A percentile compares a stretch with the other conserved stretches of the same genome.
Conservation (phyloP, 2,113 vertebrate genomes). For the Colossoma macropomum region DNA sequence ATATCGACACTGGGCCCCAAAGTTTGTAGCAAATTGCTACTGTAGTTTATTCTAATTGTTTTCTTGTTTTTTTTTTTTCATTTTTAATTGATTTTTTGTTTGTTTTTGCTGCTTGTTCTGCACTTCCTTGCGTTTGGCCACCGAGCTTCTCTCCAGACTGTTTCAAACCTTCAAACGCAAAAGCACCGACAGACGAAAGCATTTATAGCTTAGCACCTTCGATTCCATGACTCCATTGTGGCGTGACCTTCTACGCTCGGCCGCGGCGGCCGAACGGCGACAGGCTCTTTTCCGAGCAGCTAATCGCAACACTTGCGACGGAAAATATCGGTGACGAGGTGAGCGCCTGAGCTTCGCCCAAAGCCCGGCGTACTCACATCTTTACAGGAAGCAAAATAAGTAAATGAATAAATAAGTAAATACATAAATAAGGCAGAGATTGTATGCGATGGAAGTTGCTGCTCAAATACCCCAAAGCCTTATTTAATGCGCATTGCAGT, state of each 20-base stretch:
- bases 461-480: conserved; percentile 83
- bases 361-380: background rate
- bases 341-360: no score
- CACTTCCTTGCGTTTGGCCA: conserved; percentile 47
- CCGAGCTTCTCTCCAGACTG: no score
- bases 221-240: background rate
- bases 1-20: conserved; percentile 56
- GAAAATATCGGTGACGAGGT: background rate
- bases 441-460: conserved; percentile 80
- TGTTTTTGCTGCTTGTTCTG: conserved; percentile 20
- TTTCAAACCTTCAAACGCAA: background rate
- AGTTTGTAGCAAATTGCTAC: conserved; percentile 79
- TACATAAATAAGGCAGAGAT: conserved; percentile 67
- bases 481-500: conserved; percentile 71
- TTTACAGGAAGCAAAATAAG: conserved; percentile 47
- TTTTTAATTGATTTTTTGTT: conserved; percentile 63
- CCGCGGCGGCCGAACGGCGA: no score
- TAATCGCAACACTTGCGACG: background rate
- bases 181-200: background rate
- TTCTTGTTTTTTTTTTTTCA: conserved; percentile 65
- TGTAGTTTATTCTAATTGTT: conserved; percentile 33
- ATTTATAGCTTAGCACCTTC: conserved; percentile 11
- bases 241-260: background rate
- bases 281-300: background rate
- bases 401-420: no score